Evolutionary conservation across 2,113 vertebrate species (phyloP).

Genomic region (Oryzias javanicus): DNA sequence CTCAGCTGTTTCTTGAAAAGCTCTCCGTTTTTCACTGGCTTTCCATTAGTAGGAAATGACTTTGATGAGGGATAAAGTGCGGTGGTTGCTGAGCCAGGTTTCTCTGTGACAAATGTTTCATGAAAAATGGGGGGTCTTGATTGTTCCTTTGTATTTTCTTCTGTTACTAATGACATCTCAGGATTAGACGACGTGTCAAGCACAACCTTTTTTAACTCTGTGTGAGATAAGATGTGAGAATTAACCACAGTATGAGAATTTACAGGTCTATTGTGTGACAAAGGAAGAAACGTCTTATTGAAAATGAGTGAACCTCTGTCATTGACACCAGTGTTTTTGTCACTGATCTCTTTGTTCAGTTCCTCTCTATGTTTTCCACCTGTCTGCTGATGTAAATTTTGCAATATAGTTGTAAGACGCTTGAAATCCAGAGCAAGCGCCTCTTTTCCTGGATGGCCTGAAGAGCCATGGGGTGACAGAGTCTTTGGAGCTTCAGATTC

Average conservation of each 20-base stretch:
- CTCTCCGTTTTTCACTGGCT: not conserved
- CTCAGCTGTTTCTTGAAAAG: constrained; percentile 1
- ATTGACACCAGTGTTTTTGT: not conserved
- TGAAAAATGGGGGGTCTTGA: not conserved
- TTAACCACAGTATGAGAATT: constrained; percentile 16
- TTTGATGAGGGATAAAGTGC: constrained; percentile 19
- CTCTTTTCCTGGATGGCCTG: not conserved
- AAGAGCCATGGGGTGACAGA: constrained; percentile 16
- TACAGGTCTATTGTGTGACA: not conserved
- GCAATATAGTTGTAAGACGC: constrained; percentile 24
- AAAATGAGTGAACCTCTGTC: constrained; percentile 10
- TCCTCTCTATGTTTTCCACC: constrained; percentile 13
- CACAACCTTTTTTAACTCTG: constrained; percentile 5
- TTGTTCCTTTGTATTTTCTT: constrained; percentile 10
- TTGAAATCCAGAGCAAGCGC: constrained; percentile 15
- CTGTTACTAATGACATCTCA: constrained; percentile 17
- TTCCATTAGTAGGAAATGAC: constrained; percentile 5
- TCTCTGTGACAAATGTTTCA: constrained; percentile 16
- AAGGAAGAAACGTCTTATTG: constrained; percentile 3
- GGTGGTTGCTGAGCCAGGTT: constrained; percentile 3
- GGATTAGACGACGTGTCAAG: not conserved
- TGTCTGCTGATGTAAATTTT: constrained; percentile 10
- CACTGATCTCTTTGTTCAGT: constrained; percentile 10
- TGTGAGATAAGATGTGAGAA: constrained; percentile 12
- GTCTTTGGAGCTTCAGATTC: constrained; percentile 6